A percentile compares a stretch with the other conserved stretches of the same genome.
Conservation (phyloP, 64 coral and sea anemone species). For the Exaiptasia diaphana region DNA sequence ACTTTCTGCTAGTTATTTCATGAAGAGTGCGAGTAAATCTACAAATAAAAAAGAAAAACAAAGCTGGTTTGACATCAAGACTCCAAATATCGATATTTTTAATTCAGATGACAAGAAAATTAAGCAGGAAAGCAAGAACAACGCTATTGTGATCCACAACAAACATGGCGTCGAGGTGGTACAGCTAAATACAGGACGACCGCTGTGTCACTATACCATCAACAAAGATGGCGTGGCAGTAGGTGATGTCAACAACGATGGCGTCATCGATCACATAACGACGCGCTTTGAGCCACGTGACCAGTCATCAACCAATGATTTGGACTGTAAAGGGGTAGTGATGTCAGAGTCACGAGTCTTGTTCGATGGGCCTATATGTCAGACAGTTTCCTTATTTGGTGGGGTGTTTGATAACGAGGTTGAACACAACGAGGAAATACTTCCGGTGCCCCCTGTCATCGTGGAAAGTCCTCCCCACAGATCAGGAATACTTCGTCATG, state of each 20-base stretch:
- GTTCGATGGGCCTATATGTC: constrained; percentile 65
- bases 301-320: background rate
- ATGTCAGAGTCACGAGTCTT: constrained; percentile 36
- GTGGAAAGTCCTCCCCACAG: constrained; percentile 64
- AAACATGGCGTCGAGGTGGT: constrained; percentile 72
- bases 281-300: constrained; percentile 44
- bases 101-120: background rate
- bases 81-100: background rate
- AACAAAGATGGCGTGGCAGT: constrained; percentile 25
- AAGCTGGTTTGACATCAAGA: constrained; percentile 4
- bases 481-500: constrained; percentile 75
- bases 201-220: constrained; percentile 50
- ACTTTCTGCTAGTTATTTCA: constrained; percentile 42
- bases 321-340: constrained; percentile 56
- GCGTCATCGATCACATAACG: constrained; percentile 68
- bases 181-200: constrained; percentile 54
- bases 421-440: constrained; percentile 47
- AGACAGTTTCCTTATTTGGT: constrained; percentile 49
- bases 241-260: constrained; percentile 78
- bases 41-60: background rate
- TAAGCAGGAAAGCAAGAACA: background rate
- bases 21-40: constrained; percentile 1
- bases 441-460: constrained; percentile 65
- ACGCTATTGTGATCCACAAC: constrained; percentile 71
- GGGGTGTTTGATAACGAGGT: constrained; percentile 31